Evolutionary conservation across 2,797 vertebrate species (phyloP), one percentile per base, ranked within the genome.

Genomic region (Gymnoscopelus microlampas): DNA sequence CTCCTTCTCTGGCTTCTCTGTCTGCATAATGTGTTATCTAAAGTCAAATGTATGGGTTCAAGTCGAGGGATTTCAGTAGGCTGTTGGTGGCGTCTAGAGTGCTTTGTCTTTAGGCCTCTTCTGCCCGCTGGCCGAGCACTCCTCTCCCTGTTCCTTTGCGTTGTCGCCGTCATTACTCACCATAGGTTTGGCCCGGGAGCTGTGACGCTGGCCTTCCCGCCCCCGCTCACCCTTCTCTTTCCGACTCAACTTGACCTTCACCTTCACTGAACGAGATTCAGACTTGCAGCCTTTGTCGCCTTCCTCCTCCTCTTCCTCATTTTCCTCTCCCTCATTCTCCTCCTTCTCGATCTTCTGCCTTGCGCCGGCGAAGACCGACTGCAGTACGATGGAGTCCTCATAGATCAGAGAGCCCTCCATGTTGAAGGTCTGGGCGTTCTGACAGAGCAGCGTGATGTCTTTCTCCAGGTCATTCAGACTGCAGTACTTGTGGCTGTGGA

Each of bases 341-440:
- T 98, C 97, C 76, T 98, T 98, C 87, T 98, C 97, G 0, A 98
- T 95, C 80, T 98, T 98, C 93, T 98, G 97, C 53, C 96, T 85
- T 60, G 98, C 96, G 0, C 97, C 98, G 83, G 97, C 98, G 89
- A 99, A 99, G 63, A 98, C 97, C 0, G 97, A 98, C 91, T 99
- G 97, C 0, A 99, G 93, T 63, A 98, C 97, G 0, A 98, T 98
- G 64, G 97, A 98, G 79, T 99, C 97, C 85, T 98, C 97, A 0
- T 98, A 98, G 91, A 99, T 99, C 95, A 98, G 89, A 0, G 97
- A 99, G 0, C 97, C 97, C 85, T 98, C 97, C 39, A 98, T 92
- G 92, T 99, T 99, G 86, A 98, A 99, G 13, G 96, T 98, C 91
- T 99, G 97, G 0, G 97, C 97, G 0, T 99, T 99, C 86, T 97